phyloP scores from a whole-genome alignment of 1,140 invertebrate species.

The Cecropterus lyciades region DNA sequence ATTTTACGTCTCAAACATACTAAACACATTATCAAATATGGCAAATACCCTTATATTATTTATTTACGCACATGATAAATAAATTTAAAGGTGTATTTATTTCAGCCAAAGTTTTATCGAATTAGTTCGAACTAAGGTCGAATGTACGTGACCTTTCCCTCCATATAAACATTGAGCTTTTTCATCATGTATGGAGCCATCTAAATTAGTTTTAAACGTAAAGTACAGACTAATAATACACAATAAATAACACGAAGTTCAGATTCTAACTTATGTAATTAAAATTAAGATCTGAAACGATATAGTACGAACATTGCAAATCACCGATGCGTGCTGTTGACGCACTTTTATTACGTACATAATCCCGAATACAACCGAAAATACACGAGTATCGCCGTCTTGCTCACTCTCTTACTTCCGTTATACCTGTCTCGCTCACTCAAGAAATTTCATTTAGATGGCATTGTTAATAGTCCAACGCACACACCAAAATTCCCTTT shows the following conservation, averaged over 20 bases:
- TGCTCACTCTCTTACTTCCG: neutral
- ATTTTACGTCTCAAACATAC: too few relatives aligned
- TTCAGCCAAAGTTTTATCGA: slow-evolving; percentile 16
- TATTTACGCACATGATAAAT: slow-evolving; percentile 25
- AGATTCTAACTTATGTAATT: slow-evolving; percentile 26
- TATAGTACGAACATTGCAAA: neutral
- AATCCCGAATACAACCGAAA: neutral
- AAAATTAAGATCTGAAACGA: slow-evolving; percentile 29
- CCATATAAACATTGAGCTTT: slow-evolving; percentile 23
- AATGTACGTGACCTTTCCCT: neutral
- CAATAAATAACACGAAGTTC: slow-evolving; percentile 34
- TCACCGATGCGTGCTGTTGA: neutral
- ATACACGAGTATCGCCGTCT: neutral
- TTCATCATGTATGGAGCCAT: slow-evolving; percentile 17
- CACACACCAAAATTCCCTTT: too few relatives aligned
- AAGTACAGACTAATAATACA: slow-evolving; percentile 30
- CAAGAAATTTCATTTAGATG: too few relatives aligned
- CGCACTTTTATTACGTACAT: too few relatives aligned
- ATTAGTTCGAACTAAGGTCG: neutral
- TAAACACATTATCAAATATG: too few relatives aligned
- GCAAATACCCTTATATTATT: slow-evolving; percentile 16
- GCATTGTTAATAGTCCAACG: too few relatives aligned
- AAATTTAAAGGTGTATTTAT: slow-evolving; percentile 7
- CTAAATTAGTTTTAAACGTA: slow-evolving; percentile 14
- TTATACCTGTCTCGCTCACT: neutral